Base-by-base conservation (phyloP, 2,888 invertebrate species). In the Crossocerus cetratus region DNA sequence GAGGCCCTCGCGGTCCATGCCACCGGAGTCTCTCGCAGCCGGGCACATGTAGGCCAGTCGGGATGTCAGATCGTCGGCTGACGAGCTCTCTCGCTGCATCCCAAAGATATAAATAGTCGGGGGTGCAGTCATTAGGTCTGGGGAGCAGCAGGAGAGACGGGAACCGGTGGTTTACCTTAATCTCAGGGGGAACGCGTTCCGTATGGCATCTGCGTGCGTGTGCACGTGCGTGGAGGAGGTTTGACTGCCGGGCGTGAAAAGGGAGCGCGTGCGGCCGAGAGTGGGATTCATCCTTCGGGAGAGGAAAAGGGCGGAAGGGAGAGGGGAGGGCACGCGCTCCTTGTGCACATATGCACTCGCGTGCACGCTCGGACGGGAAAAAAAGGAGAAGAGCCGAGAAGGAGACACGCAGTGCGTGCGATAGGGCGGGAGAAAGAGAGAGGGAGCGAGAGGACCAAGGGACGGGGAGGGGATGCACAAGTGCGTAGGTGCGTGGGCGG, bases 401-500 rank as follows among this genome's bases (percentile, higher is more conserved):
- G n/a, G n/a, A n/a, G n/a, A n/a, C n/a, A n/a, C n/a, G n/a, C n/a
- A n/a, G n/a, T n/a, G n/a, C n/a, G n/a, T n/a, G n/a, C n/a, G n/a
- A n/a, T n/a, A 14, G 53, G 53, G 14, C 18, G 45, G 5, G 42
- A 58, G 22, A 53, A n/a, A 3, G 20, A 20, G 43, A 16, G 56
- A 18, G 60, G 43, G n/a, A 44, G 57, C 45, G 42, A 42, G 53
- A 21, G 22, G 42, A 20, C 20, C 13, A 44, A 21, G 14, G 43
- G 42, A 16, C 16, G 13, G 4, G n/a, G 55, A 16, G 42, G 62
- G 74, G 68, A 64, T 70, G 18, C 23, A 69, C 69, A 70, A 76
- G 74, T 79, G 77, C 74, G 69, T 69, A 77, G 76, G 79, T 76
- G 86, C 84, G 86, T 84, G 86, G 86, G 85, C 80, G 84, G 72